phyloP scores from a whole-genome alignment of 2,797 vertebrate species.

The Carapus acus region DNA sequence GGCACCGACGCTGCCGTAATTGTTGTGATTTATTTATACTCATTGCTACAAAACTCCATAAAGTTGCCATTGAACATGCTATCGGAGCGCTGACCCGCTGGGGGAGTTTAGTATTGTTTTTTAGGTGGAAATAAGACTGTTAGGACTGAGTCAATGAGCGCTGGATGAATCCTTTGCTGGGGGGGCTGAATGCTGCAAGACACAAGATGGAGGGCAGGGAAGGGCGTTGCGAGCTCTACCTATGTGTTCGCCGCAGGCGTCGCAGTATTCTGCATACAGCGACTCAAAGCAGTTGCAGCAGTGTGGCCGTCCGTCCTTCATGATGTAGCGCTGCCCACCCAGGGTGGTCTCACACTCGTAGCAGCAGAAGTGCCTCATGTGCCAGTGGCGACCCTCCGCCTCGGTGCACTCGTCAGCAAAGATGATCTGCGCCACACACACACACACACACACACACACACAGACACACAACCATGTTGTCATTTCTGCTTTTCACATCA shows the following conservation, averaged over 20 bases:
- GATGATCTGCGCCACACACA: constrained; percentile 80
- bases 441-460: constrained; percentile 22
- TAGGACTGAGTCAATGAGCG: constrained; percentile 34
- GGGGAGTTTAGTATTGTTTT: no score
- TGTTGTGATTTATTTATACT: neutral
- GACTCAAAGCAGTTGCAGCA: constrained; percentile 99
- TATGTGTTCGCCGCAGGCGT: constrained; percentile 96
- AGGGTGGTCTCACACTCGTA: constrained; percentile 93
- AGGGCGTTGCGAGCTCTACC: constrained; percentile 69
- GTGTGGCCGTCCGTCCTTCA: constrained; percentile 95
- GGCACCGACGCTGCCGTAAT: neutral
- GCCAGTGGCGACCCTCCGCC: constrained; percentile 95
- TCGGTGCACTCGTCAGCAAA: constrained; percentile 98
- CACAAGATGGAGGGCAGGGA: no score
- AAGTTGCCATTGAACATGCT: no score
- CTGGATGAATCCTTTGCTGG: no score
- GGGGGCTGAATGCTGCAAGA: constrained; percentile 7
- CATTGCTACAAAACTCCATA: neutral
- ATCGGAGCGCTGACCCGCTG: no score
- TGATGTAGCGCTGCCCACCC: constrained; percentile 97
- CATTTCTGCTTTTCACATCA: neutral
- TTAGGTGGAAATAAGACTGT: no score
- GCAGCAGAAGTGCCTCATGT: constrained; percentile 98
- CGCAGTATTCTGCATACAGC: constrained; percentile 93
- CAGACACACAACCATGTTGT: neutral